Base-by-base conservation (phyloP, 1,140 invertebrate species). In the Diabrotica virgifera region DNA sequence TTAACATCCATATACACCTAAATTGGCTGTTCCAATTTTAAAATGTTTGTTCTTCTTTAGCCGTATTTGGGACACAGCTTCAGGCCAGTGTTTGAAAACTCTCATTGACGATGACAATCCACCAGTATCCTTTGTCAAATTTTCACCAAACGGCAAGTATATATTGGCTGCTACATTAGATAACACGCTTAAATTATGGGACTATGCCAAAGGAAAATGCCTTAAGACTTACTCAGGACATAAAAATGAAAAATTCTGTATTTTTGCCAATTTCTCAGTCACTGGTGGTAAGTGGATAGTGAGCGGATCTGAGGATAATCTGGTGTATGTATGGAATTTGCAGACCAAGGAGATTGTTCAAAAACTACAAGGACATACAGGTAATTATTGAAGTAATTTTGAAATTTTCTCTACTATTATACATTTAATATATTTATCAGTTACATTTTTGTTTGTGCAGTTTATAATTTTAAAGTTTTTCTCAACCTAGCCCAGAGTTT, bases 231-330 rank as follows among this genome's bases (percentile, higher is more conserved):
- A 99, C 73, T 93, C 90, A 0, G 97, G 97, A 0, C 98, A 99
- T 80, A 94, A 93, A 79, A 99, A 99, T 83, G 96, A 99, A 82
- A 99, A 99, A 80, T 99, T 99, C 81, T 99, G 98, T 79, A 97
- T 99, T 79, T 99, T 99, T 83, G 97, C 98, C 24, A 99, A 99
- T 82, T 99, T 99, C 80, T 99, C 97, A 59, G 96, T 99, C 5
- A 99, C 98, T 53, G 98, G 97, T 65, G 97, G 97, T 79, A 99
- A 99, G 93, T 99, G 98, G 97, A 99, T 99, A 79, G 97, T 99
- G 52, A 98, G 96, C 58, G 98, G 98, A 11, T 99, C 97, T n/a
- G 98, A 99, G 83, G 98, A 99, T 79, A 96, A 98, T 77, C 87
- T 96, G 84, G 96, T 99, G 5, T 99, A 98, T 76, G 97, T 99